Evolutionary conservation across 2,797 vertebrate species (phyloP).

Genomic region (Spondyliosoma cantharus): DNA sequence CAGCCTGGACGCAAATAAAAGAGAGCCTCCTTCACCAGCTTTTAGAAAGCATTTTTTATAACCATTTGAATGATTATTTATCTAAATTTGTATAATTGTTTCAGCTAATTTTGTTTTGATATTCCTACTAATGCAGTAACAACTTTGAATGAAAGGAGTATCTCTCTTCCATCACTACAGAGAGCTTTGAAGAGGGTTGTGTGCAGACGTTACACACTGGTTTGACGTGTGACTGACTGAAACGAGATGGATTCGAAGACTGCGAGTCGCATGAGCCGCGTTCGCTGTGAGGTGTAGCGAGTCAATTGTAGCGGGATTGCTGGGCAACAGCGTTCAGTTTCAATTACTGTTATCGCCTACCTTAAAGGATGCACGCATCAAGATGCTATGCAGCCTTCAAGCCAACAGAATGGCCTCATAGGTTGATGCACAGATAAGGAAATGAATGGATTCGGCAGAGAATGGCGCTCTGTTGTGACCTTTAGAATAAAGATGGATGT

Average conservation of each 20-base stretch:
- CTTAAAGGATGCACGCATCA: conserved; percentile 46
- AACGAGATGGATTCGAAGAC: conserved; percentile 56
- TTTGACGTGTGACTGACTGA: conserved; percentile 45
- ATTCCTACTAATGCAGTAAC: background rate
- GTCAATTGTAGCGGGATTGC: conserved; percentile 50
- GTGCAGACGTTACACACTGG: conserved; percentile 38
- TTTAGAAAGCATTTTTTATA: background rate
- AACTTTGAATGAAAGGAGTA: background rate
- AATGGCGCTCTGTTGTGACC: conserved; percentile 29
- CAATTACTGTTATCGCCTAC: conserved; percentile 61
- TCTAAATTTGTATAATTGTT: background rate
- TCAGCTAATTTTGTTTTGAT: conserved; percentile 1
- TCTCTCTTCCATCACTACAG: conserved; percentile 2
- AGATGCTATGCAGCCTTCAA: conserved; percentile 37
- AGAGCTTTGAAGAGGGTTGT: conserved; percentile 17
- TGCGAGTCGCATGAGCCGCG: conserved; percentile 25
- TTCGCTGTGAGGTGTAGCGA: conserved; percentile 45
- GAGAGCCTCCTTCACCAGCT: background rate
- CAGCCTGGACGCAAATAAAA: background rate
- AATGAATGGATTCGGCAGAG: conserved; percentile 16
- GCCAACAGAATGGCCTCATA: conserved; percentile 32
- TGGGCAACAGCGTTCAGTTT: conserved; percentile 52
- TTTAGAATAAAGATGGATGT: conserved; percentile 26
- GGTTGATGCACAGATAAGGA: conserved; percentile 28
- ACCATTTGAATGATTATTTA: background rate